These are phyloP conservation scores for Andinoacara biseriatus DNA, from an alignment of 2,113 vertebrate genomes.

Conservation along the genomic window DNA sequence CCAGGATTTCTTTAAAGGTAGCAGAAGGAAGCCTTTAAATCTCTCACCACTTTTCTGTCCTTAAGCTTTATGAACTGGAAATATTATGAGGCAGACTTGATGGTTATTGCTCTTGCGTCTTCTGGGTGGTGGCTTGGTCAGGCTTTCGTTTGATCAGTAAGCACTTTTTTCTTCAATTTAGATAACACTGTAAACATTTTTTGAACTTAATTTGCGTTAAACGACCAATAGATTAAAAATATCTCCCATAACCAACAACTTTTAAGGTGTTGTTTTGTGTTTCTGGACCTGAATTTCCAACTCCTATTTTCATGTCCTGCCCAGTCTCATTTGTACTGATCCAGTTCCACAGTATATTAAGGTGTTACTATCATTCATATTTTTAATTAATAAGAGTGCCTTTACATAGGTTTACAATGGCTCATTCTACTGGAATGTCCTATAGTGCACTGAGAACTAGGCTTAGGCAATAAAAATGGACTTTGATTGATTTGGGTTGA, in stretches of 20 bases:
- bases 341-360: too few relatives aligned
- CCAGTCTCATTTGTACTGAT: neutral
- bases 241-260: neutral
- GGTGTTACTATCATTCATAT: neutral
- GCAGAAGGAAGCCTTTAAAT: conserved; percentile 21
- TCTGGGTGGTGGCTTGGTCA: neutral
- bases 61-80: conserved; percentile 37
- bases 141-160: neutral
- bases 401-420: neutral
- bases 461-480: neutral
- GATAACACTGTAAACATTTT: neutral
- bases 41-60: conserved; percentile 10
- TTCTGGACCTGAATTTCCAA: neutral
- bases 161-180: neutral
- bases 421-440: neutral
- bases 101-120: conserved; percentile 12
- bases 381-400: neutral
- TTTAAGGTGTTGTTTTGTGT: neutral
- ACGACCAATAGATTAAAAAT: neutral
- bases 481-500: neutral
- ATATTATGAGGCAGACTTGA: conserved; percentile 16
- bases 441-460: neutral
- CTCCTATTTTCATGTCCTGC: neutral
- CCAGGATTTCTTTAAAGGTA: neutral
- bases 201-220: too few relatives aligned